Evolutionary conservation across 1,140 invertebrate genomes (phyloP), one percentile per base, ranked within the genome.

Genomic region (Drosophila orena): DNA sequence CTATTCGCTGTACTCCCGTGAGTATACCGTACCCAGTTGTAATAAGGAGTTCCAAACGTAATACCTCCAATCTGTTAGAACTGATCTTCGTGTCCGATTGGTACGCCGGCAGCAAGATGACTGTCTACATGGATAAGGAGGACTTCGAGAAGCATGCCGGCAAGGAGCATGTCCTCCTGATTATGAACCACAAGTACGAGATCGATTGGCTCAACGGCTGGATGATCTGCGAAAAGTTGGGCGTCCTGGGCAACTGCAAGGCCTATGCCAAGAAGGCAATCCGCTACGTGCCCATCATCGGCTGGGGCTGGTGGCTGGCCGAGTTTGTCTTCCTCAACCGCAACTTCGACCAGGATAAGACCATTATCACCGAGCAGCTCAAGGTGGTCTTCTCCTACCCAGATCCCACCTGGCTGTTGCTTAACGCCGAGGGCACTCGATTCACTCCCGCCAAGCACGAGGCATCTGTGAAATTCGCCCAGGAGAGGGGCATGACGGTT

Each of bases 141-240:
- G 96, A 97, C 75, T 95, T 95, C 89, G 93, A 96, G 4, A 95
- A 96, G 92, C 95, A 95, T 92, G 96, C 96, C 92, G 97, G 97
- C 11, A 96, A 96, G 71, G 97, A 99, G 91, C 97, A 99, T 93
- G 96, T 95, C 14, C 95, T 97, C 81, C 94, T 98, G 34, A 93
- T 99, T 30, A 98, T 99, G 97, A 99, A 99, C 93, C 98, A 99
- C 91, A 95, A 95, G 54, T 99, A 98, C 93, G 98, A 99, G 94
- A 95, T 98, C 57, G 98, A 99, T 92, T 99, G 98, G 97, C 92
- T 98, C 0, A 95, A 97, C 81, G 97, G 97, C 42, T 98, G 97
- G 97, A 94, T 97, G 77, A 94, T 97, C 69, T 96, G 95, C 90
- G 97, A 98, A 71, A 94, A 96, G 77, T 93, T 96, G 77, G 90